Percentiles rank a stretch among this genome's conserved stretches.
These are phyloP conservation scores for Brachyptera putata DNA, from an alignment of 2,888 invertebrate genomes.

Conservation along the genomic window DNA sequence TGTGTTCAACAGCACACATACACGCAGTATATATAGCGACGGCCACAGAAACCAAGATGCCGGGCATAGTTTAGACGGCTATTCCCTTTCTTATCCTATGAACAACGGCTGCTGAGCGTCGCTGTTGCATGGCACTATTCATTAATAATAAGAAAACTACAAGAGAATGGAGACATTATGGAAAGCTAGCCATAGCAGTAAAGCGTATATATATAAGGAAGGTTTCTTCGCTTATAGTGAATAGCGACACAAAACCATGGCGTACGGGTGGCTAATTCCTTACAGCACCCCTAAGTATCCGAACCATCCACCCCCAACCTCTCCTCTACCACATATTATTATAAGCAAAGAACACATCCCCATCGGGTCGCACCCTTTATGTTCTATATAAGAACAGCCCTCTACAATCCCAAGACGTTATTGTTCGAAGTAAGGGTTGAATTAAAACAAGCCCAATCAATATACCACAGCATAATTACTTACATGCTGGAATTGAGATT, in stretches of 20 bases:
- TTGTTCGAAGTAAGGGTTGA: conserved; percentile 14
- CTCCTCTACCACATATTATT: no score
- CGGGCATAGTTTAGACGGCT: conserved; percentile 28
- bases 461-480: conserved; percentile 8
- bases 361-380: conserved; percentile 5
- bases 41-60: conserved; percentile 22
- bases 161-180: conserved; percentile 28
- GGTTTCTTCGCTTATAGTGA: conserved; percentile 8
- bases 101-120: conserved; percentile 13
- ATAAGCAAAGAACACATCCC: conserved; percentile 13
- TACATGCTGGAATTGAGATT: neutral
- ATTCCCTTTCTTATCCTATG: conserved; percentile 17
- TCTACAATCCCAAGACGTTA: conserved; percentile 7
- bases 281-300: conserved; percentile 16
- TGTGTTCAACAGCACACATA: conserved; percentile 21
- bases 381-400: conserved; percentile 9
- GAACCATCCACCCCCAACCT: neutral
- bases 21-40: conserved; percentile 24
- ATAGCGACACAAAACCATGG: conserved; percentile 19
- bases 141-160: conserved; percentile 30
- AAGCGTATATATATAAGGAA: neutral
- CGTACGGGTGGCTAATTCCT: conserved; percentile 16
- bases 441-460: conserved; percentile 13
- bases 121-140: conserved; percentile 18
- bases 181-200: conserved; percentile 16